Evolutionary conservation across 2,888 invertebrate species (phyloP), one percentile per base, ranked within the genome.

Genomic region (Drepana falcataria): DNA sequence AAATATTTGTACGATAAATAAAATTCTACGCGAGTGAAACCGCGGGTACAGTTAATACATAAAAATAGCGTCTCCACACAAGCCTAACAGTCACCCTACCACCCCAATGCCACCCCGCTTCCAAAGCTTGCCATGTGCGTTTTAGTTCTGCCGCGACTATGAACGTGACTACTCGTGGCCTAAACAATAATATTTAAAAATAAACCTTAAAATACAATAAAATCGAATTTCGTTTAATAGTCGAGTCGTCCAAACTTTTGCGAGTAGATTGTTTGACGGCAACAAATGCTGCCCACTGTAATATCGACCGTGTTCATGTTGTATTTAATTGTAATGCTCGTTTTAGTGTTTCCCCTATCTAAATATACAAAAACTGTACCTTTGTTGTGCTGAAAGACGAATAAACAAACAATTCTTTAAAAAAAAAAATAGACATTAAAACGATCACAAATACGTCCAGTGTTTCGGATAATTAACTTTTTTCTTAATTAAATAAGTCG

Each of bases 291-390:
- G 48, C 72, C 79, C 2, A 72, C 78, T 47, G 61, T 88, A 4
- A 57, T 87, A 53, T 81, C 89, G 0, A 81, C 85, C 0, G 56
- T 87, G 35, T 85, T 91, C 59, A 77, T 90, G 74, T 64, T 87
- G 7, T 91, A 90, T 65, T 67, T 91, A 48, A 73, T 91, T 58
- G 77, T 85, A 48, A 63, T 90, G n/a, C 57, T 88, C 1, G 74
- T 87, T 3, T 58, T 90, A 4, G 74, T 87, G 48, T 90, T 91
- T 59, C 88, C 90, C 7, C 61, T 90, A 59, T 90, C 90, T 2
- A 86, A 82, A 58, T 87, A 90, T 61, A 81, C 74, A 7, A 81
- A 73, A 51, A 62, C 35, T 48, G 35, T 21, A 21, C 21, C 34
- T 5, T 1, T 40, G 55, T 0, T 48, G 59, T 52, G 64, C 64